These are phyloP conservation scores for Notodonta ziczac DNA, from an alignment of 2,888 invertebrate genomes.

Conservation along the genomic window DNA sequence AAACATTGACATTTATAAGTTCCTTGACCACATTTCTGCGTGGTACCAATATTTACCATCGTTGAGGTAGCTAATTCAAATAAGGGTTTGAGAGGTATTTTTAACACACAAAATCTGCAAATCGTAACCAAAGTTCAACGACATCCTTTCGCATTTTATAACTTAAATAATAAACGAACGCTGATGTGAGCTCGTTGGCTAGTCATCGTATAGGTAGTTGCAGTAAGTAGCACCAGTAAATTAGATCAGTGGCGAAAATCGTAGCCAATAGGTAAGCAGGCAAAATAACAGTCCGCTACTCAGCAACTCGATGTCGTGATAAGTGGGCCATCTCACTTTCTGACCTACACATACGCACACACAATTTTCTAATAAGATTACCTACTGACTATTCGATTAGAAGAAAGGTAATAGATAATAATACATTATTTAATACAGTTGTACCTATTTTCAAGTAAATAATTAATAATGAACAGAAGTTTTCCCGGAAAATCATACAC, in stretches of 20 bases:
- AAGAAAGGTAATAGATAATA: no score
- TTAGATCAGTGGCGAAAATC: conserved; percentile 49
- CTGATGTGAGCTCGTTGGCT: not conserved
- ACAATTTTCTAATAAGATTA: conserved; percentile 38
- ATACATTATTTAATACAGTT: not conserved
- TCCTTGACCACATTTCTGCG: conserved; percentile 26
- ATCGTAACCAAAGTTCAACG: not conserved
- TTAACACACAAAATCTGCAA: not conserved
- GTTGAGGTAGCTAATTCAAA: not conserved
- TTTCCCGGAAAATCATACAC: not conserved
- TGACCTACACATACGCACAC: conserved; percentile 64
- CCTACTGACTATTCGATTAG: not conserved
- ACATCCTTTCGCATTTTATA: not conserved
- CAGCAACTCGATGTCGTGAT: conserved; percentile 66
- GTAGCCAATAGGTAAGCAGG: conserved; percentile 50
- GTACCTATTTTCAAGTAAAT: not conserved
- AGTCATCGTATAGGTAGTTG: not conserved
- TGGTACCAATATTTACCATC: conserved; percentile 18
- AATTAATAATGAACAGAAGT: not conserved
- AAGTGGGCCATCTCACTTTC: conserved; percentile 77
- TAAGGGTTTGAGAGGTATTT: not conserved
- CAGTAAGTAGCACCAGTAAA: conserved; percentile 31
- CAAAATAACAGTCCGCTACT: conserved; percentile 70
- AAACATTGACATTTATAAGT: conserved; percentile 13
- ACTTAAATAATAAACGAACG: not conserved